Base-by-base conservation (phyloP, 2,797 vertebrate genomes). In the Setipinna tenuifilis region DNA sequence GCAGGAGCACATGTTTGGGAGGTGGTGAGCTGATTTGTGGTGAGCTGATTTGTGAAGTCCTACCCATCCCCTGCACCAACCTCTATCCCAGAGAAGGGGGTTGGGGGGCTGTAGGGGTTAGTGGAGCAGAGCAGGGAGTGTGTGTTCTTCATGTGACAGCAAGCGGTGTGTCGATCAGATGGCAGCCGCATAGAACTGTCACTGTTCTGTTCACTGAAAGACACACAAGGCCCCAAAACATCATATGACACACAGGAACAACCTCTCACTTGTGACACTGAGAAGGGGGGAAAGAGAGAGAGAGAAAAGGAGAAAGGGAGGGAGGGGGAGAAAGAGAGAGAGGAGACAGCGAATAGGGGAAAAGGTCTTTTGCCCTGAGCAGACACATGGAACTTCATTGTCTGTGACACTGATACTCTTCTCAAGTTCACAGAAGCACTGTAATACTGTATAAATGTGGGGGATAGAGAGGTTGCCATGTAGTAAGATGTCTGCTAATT, bases 221-320 rank as follows among this genome's bases (percentile, higher is more conserved):
- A 95, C 92, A 90, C 96, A 95, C 94, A 92, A 93, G 94, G 93
- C 96, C 95, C 96, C 95, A 95, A 93, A 93, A 93, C 92, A 94
- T 96, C 97, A 95, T 96, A 97, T 97, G 98, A 98, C 96, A 96
- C 93, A 93, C 94, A 94, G 95, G 93, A 96, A 96, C 96, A 96
- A 92, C 95, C 93, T 93, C 91, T 87, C 82, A 85, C 92, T 95
- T 95, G 94, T 94, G 93, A 93, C 87, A 93, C 94, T 78, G 94
- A 92, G 82, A 85, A 48, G 31, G 54, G 68, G n/a, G 12, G 28
- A 28, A 46, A 25, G 35, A 48, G 44, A 68, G n/a, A 87, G 87
- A 83, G 57, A 59, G 80, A 75, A 31, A 87, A 41, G 57, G 68
- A 82, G 81, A 62, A 23, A 87, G 71, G 81, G 48, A 82, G 19